phyloP scores from a whole-genome alignment of 2,113 vertebrate species.

The Istiophorus platypterus region DNA sequence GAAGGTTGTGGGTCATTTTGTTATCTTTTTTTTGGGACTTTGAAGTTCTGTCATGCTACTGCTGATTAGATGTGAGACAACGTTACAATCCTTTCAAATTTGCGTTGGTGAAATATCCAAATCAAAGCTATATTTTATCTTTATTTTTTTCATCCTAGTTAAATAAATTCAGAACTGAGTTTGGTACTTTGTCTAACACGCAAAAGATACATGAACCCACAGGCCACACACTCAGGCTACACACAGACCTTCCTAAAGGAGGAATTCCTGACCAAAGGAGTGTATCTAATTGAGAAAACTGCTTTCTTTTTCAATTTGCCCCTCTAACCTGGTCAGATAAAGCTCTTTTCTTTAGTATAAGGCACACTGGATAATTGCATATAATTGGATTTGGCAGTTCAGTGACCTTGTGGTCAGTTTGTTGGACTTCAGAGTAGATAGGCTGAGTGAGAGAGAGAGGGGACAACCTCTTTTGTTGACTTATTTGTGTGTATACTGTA shows the following conservation, averaged over 20 bases:
- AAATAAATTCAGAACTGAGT: background rate
- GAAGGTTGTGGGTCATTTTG: background rate
- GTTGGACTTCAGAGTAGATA: constrained; percentile 45
- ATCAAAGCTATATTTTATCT: too few species aligned
- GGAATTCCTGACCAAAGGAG: constrained; percentile 10
- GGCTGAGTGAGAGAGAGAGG: background rate
- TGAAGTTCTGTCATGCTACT: background rate
- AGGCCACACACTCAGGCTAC: constrained; percentile 9
- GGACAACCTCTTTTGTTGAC: background rate
- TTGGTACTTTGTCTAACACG: background rate
- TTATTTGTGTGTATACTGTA: background rate
- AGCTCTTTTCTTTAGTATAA: constrained; percentile 49
- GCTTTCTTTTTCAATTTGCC: constrained; percentile 32
- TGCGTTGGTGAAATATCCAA: background rate
- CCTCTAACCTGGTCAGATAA: constrained; percentile 44
- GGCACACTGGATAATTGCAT: constrained; percentile 67
- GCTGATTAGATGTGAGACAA: background rate
- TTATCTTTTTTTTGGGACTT: background rate
- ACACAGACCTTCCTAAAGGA: background rate
- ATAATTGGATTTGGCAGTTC: constrained; percentile 76
- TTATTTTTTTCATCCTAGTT: background rate
- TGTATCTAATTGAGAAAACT: constrained; percentile 6
- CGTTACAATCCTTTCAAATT: background rate
- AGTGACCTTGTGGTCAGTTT: constrained; percentile 71
- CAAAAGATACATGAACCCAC: background rate